Base-by-base conservation (phyloP, 2,888 invertebrate species). In the Eupithecia inturbata region DNA sequence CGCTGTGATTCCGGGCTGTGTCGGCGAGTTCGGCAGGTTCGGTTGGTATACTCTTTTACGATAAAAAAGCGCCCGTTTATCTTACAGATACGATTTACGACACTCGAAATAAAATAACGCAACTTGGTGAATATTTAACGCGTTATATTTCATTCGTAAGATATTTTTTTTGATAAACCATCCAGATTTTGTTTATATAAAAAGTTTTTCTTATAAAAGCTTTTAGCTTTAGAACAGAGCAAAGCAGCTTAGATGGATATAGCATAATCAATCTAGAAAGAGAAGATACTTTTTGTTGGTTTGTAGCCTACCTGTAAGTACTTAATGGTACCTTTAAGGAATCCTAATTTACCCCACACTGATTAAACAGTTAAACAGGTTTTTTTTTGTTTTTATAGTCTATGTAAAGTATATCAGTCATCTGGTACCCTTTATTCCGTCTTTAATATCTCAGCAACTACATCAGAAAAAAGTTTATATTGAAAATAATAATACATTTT, bases 61-160 rank as follows among this genome's bases (percentile, higher is more conserved):
- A 72, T 74, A 75, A 71, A 71, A 80, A 82, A 77, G 68, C 69
- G 76, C 74, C 80, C 73, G 80, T 83, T 81, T 79, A 81, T 83
- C 84, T 82, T 76, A 73, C 72, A 74, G 73, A 76, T 75, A 77
- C 76, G 79, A 84, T 84, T 83, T 82, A 82, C 82, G 80, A 77
- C 78, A 78, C 80, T 80, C 62, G 57, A 81, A 82, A 82, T 75
- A 81, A 79, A 78, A 81, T 78, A 79, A 78, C 75, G 79, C 75
- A 79, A 75, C 70, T 70, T 74, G 74, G 67, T 80, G 80, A 75
- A 80, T 80, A 80, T 81, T 78, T 79, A 74, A 74, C 68, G 68
- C 73, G 73, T 67, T 68, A 74, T 78, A 80, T 82, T 81, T 81
- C 76, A 77, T 73, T 74, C 75, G 78, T 76, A 80, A 79, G 75